phyloP scores from a whole-genome alignment of 2,797 vertebrate species.

The Coendou prehensilis region DNA sequence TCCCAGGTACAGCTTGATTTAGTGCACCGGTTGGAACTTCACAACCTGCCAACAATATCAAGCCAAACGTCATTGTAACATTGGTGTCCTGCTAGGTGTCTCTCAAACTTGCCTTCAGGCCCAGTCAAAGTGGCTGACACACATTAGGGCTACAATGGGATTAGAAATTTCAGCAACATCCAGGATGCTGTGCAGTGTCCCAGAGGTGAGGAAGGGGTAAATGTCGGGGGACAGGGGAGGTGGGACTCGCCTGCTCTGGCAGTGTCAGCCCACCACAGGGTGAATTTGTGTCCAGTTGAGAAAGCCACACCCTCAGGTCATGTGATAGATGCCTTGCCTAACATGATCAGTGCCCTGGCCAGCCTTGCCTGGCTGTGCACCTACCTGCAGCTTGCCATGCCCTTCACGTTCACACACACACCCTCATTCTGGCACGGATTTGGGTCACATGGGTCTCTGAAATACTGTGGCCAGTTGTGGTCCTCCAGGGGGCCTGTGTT shows the following conservation, averaged over 20 bases:
- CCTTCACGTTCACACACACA: slow-evolving; percentile 90
- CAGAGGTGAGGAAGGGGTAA: neutral
- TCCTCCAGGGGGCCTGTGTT: slow-evolving; percentile 72
- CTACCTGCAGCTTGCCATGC: slow-evolving; percentile 93
- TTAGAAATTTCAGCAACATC: neutral
- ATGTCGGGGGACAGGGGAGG: neutral
- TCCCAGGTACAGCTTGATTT: neutral
- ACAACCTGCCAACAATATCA: neutral
- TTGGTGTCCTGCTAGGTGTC: no score
- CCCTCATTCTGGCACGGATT: slow-evolving; percentile 94
- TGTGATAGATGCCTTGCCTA: neutral
- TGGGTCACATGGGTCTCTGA: slow-evolving; percentile 88
- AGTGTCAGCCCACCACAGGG: accelerated
- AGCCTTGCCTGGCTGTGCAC: neutral
- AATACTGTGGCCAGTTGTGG: slow-evolving; percentile 65
- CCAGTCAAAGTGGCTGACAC: neutral
- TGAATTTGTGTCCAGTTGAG: neutral
- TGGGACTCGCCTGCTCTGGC: neutral
- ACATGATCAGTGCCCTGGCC: neutral
- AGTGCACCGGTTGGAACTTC: neutral
- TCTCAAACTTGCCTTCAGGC: neutral
- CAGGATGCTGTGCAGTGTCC: neutral
- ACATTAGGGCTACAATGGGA: neutral
- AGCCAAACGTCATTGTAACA: neutral
- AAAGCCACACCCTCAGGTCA: neutral